These are phyloP conservation scores for Callithrix jacchus DNA, from an alignment of 2,113 vertebrate genomes.

Conservation along the genomic window DNA sequence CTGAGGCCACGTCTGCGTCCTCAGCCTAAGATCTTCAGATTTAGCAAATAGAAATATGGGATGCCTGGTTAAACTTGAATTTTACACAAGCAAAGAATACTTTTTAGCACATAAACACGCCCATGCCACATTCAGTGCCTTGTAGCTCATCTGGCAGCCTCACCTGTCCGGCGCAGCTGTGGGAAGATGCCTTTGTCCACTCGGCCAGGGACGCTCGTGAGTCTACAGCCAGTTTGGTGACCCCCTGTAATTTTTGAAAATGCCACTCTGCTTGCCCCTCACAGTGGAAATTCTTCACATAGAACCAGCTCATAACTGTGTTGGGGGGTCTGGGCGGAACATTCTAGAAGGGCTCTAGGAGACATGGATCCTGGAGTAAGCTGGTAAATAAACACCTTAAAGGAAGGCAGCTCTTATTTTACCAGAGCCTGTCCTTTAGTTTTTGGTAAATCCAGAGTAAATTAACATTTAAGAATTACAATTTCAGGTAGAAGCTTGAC, in stretches of 20 bases:
- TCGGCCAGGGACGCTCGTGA: rapidly evolving
- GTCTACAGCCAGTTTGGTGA: rapidly evolving
- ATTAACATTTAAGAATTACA: not conserved
- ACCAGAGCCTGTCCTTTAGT: not conserved
- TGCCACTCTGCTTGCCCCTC: rapidly evolving
- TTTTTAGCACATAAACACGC: not conserved
- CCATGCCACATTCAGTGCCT: rapidly evolving
- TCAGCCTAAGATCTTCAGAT: not conserved
- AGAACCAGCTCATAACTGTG: not conserved
- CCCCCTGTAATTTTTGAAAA: not conserved
- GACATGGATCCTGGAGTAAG: not conserved
- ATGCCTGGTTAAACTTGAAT: not conserved
- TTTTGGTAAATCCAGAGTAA: not conserved
- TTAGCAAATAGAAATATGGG: not conserved
- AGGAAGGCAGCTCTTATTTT: not conserved
- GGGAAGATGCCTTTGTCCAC: not conserved
- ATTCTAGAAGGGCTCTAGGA: not conserved
- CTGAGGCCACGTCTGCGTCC: no score
- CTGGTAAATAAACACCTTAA: not conserved
- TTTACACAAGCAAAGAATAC: not conserved
- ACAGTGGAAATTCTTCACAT: rapidly evolving
- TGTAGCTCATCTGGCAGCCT: rapidly evolving
- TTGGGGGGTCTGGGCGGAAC: not conserved
- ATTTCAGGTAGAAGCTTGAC: not conserved
- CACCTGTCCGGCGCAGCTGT: rapidly evolving